Conservation (phyloP, 2,888 invertebrate species). For the Trypoxylon attenuatum region DNA sequence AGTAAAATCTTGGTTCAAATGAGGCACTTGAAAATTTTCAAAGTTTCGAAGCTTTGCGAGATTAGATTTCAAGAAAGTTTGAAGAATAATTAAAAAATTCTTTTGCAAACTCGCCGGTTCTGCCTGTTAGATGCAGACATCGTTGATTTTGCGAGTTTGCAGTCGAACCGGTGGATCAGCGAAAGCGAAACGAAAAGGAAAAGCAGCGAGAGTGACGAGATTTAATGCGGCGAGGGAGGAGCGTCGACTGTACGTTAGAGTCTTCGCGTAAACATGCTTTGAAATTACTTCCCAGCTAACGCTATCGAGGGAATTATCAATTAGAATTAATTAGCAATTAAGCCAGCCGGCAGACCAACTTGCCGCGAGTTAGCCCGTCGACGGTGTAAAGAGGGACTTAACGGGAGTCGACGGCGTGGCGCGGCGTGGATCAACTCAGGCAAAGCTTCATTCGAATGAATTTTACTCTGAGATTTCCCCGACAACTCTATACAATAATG, state of each 20-base stretch:
- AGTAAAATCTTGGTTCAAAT: too few species aligned
- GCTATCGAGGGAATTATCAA: constrained; percentile 58
- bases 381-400: constrained; percentile 31
- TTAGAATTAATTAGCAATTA: constrained; percentile 65
- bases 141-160: not conserved
- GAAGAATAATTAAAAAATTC: too few species aligned
- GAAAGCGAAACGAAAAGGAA: not conserved
- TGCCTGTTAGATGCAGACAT: too few species aligned
- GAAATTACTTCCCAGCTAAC: constrained; percentile 52
- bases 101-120: too few species aligned
- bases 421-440: constrained; percentile 33
- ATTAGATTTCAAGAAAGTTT: too few species aligned
- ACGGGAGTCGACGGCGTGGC: constrained; percentile 20
- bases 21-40: too few species aligned
- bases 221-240: constrained; percentile 9
- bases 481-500: constrained; percentile 28
- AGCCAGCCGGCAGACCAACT: constrained; percentile 51
- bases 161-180: not conserved
- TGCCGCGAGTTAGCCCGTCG: constrained; percentile 45
- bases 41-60: too few species aligned
- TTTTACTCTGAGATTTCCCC: constrained; percentile 33
- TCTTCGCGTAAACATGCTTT: constrained; percentile 59
- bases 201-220: constrained; percentile 18
- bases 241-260: constrained; percentile 38
- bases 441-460: constrained; percentile 37